Base-by-base conservation (phyloP, 2,113 vertebrate species). In the Indri indri region DNA sequence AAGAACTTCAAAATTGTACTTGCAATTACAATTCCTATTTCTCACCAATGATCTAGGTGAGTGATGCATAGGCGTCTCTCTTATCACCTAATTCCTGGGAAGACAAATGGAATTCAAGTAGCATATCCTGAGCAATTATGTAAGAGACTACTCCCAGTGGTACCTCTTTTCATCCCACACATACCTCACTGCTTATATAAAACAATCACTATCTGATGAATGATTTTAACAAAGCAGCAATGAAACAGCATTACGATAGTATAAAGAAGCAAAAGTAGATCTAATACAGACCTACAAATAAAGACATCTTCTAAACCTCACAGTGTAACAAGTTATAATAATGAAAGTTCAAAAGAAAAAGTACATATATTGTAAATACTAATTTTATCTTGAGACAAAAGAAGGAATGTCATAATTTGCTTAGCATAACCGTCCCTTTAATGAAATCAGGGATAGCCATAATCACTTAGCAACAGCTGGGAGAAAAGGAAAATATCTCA, bases 21-120 rank as follows among this genome's bases (percentile, higher is more conserved):
- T 96, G 91, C 88, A 97, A 97, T 96, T 92, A 40, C 1, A 54
- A 12, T 73, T 59, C 45, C 27, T 74, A 25, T 14, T 95, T 95
- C 61, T 63, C 68, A 3, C 61, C 50, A 47, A 17, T 37, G 73
- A 92, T 80, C 57, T 59, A 54, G 66, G 84, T 57, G 81, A 47
- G 32, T 54, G 90, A 88, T 82, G 47, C 81, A 76, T 88, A 88
- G 65, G 89, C 66, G 87, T 61, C 54, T 74, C 45, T 93, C 77
- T 89, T 61, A 90, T 95, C 95, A 47, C 18, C 23, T 52, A 30
- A 27, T 10, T 73, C 30, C 11, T 6, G 50, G 18, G 50, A 79
- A 93, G 84, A 95, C 77, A 96, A 96, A 98, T 91, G 77, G 70
- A 90, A 94, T 94, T 94, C 83, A 80, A 65, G 81, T 25, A 90